Conservation (phyloP, 2,113 vertebrate genomes). For the Tauraco erythrolophus region DNA sequence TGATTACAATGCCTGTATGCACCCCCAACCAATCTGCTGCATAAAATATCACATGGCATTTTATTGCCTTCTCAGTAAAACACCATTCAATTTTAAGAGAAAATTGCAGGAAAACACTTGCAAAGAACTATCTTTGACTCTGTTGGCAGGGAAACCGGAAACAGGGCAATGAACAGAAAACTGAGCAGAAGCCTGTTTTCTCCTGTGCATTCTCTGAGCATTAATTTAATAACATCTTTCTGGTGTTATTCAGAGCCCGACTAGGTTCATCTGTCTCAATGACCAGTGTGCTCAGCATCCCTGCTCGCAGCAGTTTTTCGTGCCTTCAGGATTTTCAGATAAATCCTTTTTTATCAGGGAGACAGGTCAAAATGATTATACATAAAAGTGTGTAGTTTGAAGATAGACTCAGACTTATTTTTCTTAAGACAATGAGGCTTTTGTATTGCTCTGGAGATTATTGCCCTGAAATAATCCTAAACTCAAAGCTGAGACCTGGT, state of each 20-base stretch:
- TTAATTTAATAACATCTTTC: conserved; percentile 22
- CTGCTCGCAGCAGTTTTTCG: background rate
- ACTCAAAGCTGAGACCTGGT: background rate
- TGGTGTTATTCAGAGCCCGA: background rate
- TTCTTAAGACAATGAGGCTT: background rate
- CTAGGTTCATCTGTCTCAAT: conserved; percentile 37
- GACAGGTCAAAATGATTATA: background rate
- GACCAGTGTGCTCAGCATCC: background rate
- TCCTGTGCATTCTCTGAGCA: background rate
- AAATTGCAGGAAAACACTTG: conserved; percentile 28
- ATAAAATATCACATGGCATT: background rate
- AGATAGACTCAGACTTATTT: background rate
- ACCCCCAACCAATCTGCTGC: background rate
- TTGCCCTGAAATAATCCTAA: background rate
- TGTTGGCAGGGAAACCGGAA: background rate
- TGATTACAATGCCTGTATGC: background rate
- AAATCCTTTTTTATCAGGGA: background rate
- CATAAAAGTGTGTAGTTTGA: background rate
- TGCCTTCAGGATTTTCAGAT: background rate
- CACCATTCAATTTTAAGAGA: conserved; percentile 11
- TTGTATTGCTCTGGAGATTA: background rate
- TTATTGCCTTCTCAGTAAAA: conserved; percentile 9
- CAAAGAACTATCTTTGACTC: background rate
- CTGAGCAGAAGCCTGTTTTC: background rate
- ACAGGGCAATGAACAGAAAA: background rate